phyloP scores from a whole-genome alignment of 1,140 invertebrate species.

The Lordiphosa mommai region DNA sequence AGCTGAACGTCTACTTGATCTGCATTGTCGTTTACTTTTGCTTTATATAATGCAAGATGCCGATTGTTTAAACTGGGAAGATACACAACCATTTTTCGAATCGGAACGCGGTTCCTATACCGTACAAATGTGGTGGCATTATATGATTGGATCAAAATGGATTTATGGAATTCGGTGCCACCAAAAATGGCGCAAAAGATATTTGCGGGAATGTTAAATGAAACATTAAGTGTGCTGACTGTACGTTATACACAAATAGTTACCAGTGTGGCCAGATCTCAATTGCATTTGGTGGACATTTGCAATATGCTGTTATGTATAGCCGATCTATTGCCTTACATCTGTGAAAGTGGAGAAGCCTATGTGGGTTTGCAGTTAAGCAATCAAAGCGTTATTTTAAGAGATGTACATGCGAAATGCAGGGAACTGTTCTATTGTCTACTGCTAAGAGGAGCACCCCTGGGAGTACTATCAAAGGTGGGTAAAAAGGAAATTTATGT shows the following conservation, averaged over 20 bases:
- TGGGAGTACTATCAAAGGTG: constrained; percentile 87
- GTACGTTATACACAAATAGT: constrained; percentile 85
- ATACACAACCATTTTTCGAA: constrained; percentile 83
- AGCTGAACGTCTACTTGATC: constrained; percentile 87
- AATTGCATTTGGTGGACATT: constrained; percentile 86
- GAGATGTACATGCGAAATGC: constrained; percentile 90
- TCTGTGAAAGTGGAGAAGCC: constrained; percentile 83
- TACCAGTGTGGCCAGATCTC: constrained; percentile 83
- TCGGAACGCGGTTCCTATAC: constrained; percentile 87
- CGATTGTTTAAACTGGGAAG: constrained; percentile 86
- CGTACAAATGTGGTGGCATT: constrained; percentile 91
- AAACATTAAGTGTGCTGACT: constrained; percentile 87
- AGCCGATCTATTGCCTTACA: constrained; percentile 84
- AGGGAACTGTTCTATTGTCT: constrained; percentile 86
- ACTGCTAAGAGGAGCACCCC: constrained; percentile 85
- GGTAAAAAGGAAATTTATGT: background rate
- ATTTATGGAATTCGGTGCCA: constrained; percentile 89
- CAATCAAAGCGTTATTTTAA: constrained; percentile 83
- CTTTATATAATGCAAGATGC: constrained; percentile 90
- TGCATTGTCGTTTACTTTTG: constrained; percentile 87
- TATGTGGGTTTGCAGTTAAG: constrained; percentile 80
- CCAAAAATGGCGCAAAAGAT: constrained; percentile 90
- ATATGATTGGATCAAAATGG: constrained; percentile 90
- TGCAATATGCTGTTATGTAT: constrained; percentile 87
- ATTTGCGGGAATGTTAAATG: constrained; percentile 89